A percentile compares a stretch with the other conserved stretches of the same genome.
Conservation (phyloP, 2,888 invertebrate species). For the Dicycla oo region DNA sequence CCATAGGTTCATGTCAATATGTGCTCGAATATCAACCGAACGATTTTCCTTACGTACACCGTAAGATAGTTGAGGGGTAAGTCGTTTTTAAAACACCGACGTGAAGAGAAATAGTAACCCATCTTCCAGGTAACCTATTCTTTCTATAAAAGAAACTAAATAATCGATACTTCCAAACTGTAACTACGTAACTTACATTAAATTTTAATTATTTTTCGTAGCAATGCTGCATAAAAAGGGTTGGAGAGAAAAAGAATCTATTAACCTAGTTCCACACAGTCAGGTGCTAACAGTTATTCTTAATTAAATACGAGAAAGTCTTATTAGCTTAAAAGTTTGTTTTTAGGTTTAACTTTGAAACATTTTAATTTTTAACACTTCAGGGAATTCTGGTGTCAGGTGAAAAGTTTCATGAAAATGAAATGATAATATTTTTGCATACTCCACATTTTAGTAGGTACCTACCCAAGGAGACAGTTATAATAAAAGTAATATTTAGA, state of each 20-base stretch:
- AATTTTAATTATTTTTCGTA: conserved; percentile 39
- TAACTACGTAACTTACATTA: conserved; percentile 53
- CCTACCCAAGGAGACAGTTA: conserved; percentile 2
- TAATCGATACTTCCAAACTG: conserved; percentile 32
- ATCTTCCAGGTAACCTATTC: background rate
- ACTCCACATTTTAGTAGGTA: conserved; percentile 4
- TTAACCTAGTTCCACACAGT: conserved; percentile 67
- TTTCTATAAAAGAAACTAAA: conserved; percentile 8
- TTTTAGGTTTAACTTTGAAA: conserved; percentile 59
- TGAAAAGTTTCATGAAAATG: conserved; percentile 36
- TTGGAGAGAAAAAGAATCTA: conserved; percentile 62
- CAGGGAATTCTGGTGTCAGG: conserved; percentile 49
- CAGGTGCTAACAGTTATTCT: conserved; percentile 68
- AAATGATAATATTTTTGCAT: conserved; percentile 36
- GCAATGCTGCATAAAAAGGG: conserved; percentile 43
- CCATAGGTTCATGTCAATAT: no score
- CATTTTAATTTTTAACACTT: conserved; percentile 55
- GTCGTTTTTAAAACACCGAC: background rate
- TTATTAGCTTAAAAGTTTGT: conserved; percentile 61
- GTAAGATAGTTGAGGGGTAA: no score
- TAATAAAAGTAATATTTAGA: conserved; percentile 16
- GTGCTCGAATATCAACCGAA: no score
- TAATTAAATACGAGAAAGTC: conserved; percentile 70
- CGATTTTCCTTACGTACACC: no score
- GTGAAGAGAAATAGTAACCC: background rate